A percentile compares a stretch with the other conserved stretches of the same genome.
These are phyloP conservation scores for Mohoua ochrocephala DNA, from an alignment of 2,113 vertebrate species.

Conservation along the genomic window DNA sequence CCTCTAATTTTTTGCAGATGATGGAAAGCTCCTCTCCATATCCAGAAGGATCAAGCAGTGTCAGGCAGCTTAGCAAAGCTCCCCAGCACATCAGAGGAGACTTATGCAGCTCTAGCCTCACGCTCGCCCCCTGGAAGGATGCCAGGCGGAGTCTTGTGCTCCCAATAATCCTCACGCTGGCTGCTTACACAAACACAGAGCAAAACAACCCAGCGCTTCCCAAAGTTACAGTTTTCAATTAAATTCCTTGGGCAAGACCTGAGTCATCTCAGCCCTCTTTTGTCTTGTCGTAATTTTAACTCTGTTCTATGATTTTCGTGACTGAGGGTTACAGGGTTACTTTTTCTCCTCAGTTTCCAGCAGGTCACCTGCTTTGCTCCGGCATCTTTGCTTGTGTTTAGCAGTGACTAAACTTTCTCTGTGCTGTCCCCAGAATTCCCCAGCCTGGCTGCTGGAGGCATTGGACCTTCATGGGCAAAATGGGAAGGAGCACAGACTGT, in stretches of 20 bases:
- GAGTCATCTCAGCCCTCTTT: background rate
- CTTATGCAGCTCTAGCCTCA: background rate
- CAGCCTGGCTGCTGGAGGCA: background rate
- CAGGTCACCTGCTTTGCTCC: background rate
- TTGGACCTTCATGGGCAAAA: background rate
- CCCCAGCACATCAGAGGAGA: background rate
- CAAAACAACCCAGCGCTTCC: background rate
- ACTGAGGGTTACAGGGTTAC: background rate
- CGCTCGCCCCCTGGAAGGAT: background rate
- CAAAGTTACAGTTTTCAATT: background rate
- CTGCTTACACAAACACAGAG: slow-evolving; percentile 8
- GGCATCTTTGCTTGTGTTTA: background rate
- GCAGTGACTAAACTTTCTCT: background rate
- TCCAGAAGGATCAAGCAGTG: background rate
- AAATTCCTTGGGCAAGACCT: background rate
- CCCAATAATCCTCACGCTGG: background rate
- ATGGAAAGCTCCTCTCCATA: background rate
- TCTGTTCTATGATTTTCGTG: background rate
- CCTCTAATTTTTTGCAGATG: slow-evolving; percentile 26
- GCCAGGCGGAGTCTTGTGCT: background rate
- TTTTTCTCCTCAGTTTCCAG: background rate
- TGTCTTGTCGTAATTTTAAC: background rate
- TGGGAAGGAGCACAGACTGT: accelerated
- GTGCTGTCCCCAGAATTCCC: background rate
- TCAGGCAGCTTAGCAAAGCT: background rate